Conservation (phyloP, 2,113 vertebrate genomes). For the Phylloscopus whistleri region DNA sequence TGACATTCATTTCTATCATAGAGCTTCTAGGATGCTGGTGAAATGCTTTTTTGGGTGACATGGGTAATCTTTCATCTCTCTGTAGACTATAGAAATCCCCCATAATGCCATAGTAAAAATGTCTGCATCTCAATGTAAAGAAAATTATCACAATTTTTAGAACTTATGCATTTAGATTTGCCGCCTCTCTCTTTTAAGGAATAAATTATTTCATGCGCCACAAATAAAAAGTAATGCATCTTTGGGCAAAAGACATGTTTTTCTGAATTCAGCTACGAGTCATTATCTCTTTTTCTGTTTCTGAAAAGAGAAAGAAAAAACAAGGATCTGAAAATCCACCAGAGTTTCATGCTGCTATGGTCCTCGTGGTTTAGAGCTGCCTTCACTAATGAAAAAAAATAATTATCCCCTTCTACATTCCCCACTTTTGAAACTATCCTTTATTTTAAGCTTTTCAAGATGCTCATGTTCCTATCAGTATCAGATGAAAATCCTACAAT, state of each 20-base stretch:
- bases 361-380: background rate
- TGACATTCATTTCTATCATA: background rate
- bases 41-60: constrained; percentile 25
- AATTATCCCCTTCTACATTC: background rate
- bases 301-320: constrained; percentile 19
- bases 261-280: background rate
- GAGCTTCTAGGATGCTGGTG: background rate
- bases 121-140: background rate
- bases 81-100: background rate
- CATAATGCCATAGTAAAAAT: background rate
- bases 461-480: background rate
- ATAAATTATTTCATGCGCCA: background rate
- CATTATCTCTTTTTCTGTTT: background rate
- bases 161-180: background rate
- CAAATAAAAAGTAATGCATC: background rate
- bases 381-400: constrained; percentile 18
- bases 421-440: background rate
- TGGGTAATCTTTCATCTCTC: constrained; percentile 5
- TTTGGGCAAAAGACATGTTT: background rate
- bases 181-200: background rate
- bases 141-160: background rate
- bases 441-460: constrained; percentile 8
- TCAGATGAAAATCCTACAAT: background rate
- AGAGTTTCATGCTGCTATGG: background rate
- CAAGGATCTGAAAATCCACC: background rate